A percentile compares a stretch with the other conserved stretches of the same genome.
Evolutionary conservation across 2,113 vertebrate species (phyloP).

Genomic region (Mus pahari): DNA sequence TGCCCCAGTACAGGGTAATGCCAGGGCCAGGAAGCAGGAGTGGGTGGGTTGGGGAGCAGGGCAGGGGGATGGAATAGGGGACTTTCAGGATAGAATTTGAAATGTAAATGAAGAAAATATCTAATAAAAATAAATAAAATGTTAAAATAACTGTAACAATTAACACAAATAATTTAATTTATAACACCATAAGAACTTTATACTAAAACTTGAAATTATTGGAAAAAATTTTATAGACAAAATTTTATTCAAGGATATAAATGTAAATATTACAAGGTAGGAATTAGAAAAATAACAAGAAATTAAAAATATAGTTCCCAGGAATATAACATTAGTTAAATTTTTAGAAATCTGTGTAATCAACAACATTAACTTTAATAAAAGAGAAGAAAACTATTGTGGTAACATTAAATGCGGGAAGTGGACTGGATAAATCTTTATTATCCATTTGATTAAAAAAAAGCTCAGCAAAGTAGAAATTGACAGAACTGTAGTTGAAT

Average conservation of each 20-base stretch:
- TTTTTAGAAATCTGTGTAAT: constrained; percentile 42
- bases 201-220: not conserved
- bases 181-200: not conserved
- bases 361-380: not conserved
- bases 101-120: too few species aligned
- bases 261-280: not conserved
- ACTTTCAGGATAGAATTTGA: too few species aligned
- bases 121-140: too few species aligned
- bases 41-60: too few species aligned
- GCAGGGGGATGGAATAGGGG: too few species aligned
- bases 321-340: not conserved
- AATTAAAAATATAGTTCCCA: constrained; percentile 14
- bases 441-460: not conserved
- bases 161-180: not conserved
- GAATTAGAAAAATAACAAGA: constrained; percentile 32
- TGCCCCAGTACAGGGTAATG: too few species aligned
- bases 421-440: not conserved
- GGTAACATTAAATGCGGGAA: not conserved
- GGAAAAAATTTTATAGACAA: not conserved
- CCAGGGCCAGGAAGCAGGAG: too few species aligned
- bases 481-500: not conserved
- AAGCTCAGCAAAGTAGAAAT: not conserved
- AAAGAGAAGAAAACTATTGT: not conserved
- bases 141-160: not conserved
- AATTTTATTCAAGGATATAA: constrained; percentile 12